A percentile compares a stretch with the other conserved stretches of the same genome.
phyloP scores from a whole-genome alignment of 2,797 vertebrate genomes.

The Phrynocephalus forsythii region DNA sequence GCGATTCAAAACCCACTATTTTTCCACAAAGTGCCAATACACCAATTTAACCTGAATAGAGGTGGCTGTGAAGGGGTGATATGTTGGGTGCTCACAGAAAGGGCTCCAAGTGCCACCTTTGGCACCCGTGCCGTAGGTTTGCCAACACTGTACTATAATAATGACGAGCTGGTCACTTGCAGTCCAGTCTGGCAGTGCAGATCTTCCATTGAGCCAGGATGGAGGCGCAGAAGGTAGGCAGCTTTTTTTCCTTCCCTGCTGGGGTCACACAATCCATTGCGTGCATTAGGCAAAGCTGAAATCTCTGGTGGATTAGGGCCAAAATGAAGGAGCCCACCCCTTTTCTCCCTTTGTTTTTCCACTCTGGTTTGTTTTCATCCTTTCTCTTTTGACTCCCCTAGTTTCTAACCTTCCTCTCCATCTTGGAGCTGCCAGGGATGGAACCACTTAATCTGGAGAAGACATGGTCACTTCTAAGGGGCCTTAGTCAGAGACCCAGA shows the following conservation, averaged over 20 bases:
- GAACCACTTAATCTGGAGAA: background rate
- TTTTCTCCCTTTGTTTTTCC: background rate
- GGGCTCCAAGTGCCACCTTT: too few relatives aligned
- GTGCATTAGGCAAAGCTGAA: background rate
- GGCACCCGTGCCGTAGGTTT: too few relatives aligned
- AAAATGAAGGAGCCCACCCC: background rate
- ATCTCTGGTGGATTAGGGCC: background rate
- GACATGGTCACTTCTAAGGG: background rate
- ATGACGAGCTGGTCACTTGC: background rate
- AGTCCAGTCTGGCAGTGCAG: too few relatives aligned
- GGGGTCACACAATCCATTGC: background rate
- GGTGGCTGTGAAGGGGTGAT: too few relatives aligned
- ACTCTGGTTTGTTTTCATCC: background rate
- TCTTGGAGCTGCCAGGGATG: background rate
- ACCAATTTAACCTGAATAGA: too few relatives aligned
- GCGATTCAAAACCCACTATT: too few relatives aligned
- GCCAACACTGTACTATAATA: background rate
- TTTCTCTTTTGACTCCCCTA: background rate
- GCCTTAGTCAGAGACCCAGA: background rate
- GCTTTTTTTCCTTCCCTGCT: background rate
- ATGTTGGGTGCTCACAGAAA: too few relatives aligned
- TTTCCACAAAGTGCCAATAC: too few relatives aligned
- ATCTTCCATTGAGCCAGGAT: background rate
- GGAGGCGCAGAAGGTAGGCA: background rate
- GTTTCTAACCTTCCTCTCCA: background rate